Base-by-base conservation (phyloP, 2,113 vertebrate genomes). In the Cynocephalus volans region DNA sequence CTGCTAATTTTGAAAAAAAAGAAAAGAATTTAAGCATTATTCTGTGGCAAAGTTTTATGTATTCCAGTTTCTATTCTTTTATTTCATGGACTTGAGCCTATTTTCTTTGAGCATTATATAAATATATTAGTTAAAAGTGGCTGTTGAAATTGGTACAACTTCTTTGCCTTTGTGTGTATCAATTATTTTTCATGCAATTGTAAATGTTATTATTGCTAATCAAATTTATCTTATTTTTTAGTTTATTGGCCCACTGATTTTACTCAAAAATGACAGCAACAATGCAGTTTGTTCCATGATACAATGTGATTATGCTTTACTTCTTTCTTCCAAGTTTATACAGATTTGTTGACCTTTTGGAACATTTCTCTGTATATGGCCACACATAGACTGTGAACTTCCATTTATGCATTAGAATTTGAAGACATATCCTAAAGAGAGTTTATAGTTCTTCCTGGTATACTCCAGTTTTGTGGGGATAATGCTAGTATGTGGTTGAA, bases 1-100 rank as follows among this genome's bases (percentile, higher is more conserved):
- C 18, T 90, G 21, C 54, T 90, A 87, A 96, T 88, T 96, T 92
- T 92, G 36, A 28, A 72, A 48, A 75, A 65, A 89, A 10, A 81
- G n/a, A 45, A 33, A 36, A n/a, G 21, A 95, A 64, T 65, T 13
- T n/a, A 58, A 41, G 24, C 48, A 70, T 60, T n/a, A 77, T 85
- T 93, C 18, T 87, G 6, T 56, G n/a, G 33, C n/a, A 97, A 76
- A 88, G 36, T 80, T 62, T 50, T 56, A 77, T 54, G 2, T 62
- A 77, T 45, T 96, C n/a, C 7, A 90, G n/a, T 72, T 88, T 85
- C 41, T 73, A 14, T 52, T 85, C 28, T 56, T 56, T 64, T 96
- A 60, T 72, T 80, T 95, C 28, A 79, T 95, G 60, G 10, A 52
- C 2, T 72, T 91, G 33, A 97, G 52, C 17, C 12, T 8, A n/a